Conservation (phyloP, 2,113 vertebrate genomes). For the Abramis brama region DNA sequence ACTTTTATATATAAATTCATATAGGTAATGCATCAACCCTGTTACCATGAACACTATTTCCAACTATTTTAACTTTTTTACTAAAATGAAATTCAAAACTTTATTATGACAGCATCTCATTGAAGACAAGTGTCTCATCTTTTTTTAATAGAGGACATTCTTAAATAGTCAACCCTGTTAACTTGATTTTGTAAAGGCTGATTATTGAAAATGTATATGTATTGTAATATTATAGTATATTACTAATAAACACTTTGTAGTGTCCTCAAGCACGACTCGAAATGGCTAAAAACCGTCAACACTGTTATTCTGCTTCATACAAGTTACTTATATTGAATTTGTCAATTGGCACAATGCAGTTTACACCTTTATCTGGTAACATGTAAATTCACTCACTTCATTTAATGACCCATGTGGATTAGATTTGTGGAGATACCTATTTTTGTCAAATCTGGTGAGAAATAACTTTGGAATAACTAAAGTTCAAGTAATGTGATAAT, state of each 20-base stretch:
- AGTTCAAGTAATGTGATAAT: background rate
- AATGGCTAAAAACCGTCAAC: background rate
- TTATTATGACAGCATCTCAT: background rate
- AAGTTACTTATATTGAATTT: background rate
- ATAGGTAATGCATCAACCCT: background rate
- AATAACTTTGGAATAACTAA: background rate
- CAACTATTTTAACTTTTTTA: no score
- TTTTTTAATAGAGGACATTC: background rate
- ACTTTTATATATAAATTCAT: no score
- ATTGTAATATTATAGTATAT: background rate
- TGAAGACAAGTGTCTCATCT: background rate
- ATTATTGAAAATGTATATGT: background rate
- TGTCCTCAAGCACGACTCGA: background rate
- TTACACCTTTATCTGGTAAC: background rate
- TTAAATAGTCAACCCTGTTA: background rate
- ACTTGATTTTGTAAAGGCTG: background rate
- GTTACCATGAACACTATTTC: background rate
- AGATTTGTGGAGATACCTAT: background rate
- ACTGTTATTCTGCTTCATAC: background rate
- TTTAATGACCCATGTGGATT: background rate
- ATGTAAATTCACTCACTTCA: background rate
- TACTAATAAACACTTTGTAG: background rate
- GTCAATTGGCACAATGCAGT: background rate
- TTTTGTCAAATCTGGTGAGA: background rate
- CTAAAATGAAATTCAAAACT: background rate